phyloP scores from a whole-genome alignment of 1,140 invertebrate species.

The Oncopeltus fasciatus region DNA sequence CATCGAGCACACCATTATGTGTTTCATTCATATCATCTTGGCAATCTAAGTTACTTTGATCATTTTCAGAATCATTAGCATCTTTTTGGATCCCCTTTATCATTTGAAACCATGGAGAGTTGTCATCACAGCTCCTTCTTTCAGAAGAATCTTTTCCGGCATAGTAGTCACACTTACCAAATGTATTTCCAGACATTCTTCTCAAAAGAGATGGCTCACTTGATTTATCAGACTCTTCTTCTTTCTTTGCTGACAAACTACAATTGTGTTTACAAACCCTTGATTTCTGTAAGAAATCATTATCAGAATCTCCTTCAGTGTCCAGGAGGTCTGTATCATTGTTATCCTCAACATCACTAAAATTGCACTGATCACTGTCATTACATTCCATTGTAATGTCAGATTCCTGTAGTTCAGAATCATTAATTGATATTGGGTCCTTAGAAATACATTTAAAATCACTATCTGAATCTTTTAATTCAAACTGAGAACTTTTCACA shows the following conservation, averaged over 20 bases:
- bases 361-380: conserved; percentile 5
- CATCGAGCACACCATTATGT: not conserved
- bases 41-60: not conserved
- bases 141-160: not conserved
- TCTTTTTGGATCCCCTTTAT: not conserved
- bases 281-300: not conserved
- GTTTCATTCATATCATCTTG: not conserved
- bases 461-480: not conserved
- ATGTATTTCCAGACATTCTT: not conserved
- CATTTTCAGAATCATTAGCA: not conserved
- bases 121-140: not conserved
- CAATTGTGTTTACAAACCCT: not conserved
- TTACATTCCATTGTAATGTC: not conserved
- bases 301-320: conserved; percentile 5
- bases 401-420: not conserved
- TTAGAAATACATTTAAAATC: not conserved
- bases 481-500: not conserved
- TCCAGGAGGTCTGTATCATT: not conserved
- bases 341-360: conserved; percentile 1
- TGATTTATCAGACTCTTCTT: not conserved
- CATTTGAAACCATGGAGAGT: not conserved
- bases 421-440: not conserved
- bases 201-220: not conserved
- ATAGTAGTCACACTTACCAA: conserved; percentile 1
- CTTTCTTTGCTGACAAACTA: not conserved